These are phyloP conservation scores for Notocelia uddmanniana DNA, from an alignment of 2,888 invertebrate species.

Conservation along the genomic window DNA sequence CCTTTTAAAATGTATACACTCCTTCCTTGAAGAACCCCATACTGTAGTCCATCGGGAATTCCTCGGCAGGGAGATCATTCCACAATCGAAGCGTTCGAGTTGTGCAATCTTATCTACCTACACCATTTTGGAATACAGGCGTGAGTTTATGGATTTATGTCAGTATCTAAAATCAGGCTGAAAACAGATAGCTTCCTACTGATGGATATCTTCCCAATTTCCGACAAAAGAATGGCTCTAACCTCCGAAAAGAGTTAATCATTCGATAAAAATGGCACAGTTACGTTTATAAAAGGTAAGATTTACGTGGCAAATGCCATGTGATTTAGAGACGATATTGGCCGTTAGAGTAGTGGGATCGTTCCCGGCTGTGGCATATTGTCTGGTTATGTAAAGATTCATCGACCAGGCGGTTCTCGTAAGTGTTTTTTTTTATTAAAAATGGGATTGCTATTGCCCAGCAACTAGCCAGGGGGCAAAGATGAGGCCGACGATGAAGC, in stretches of 20 bases:
- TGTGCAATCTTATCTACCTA: no score
- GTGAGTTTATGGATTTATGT: neutral
- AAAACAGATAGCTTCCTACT: neutral
- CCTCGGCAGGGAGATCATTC: no score
- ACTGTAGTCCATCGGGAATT: no score
- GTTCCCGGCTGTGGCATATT: neutral
- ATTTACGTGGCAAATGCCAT: neutral
- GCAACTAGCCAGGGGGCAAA: no score
- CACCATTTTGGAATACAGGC: no score
- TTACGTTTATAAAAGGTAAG: neutral
- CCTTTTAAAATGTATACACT: no score
- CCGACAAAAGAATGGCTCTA: neutral
- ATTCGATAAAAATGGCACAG: neutral
- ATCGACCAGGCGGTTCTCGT: neutral
- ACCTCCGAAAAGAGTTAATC: neutral
- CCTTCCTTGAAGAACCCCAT: no score
- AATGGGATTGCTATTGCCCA: no score
- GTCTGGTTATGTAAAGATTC: neutral
- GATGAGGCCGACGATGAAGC: no score
- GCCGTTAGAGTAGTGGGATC: neutral
- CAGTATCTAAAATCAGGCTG: neutral
- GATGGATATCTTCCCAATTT: constrained; percentile 12
- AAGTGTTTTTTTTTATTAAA: no score
- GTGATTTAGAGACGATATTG: constrained; percentile 5
- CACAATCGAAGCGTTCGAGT: no score